Percentiles rank a stretch among this genome's conserved stretches.
Evolutionary conservation across 2,888 invertebrate genomes (phyloP).

Genomic region (Augiades crinisus): DNA sequence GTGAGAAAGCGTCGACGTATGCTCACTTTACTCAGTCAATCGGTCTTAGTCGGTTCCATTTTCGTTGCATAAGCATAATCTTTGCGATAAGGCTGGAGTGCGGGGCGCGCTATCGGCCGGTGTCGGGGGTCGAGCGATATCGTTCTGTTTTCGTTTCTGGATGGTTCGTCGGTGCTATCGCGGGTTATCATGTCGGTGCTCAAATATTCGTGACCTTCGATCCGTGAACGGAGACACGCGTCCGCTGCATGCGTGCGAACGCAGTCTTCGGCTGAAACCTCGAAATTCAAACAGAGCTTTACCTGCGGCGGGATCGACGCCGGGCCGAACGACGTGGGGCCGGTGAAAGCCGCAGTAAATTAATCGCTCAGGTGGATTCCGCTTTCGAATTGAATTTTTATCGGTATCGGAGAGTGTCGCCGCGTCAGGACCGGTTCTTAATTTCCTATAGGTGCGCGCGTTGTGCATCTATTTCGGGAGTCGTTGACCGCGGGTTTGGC

Average conservation of each 20-base stretch:
- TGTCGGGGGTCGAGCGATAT: conserved; percentile 39
- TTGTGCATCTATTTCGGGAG: conserved; percentile 78
- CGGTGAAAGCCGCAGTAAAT: conserved; percentile 68
- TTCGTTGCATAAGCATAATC: conserved; percentile 12
- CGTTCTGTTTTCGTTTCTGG: conserved; percentile 37
- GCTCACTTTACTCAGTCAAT: neutral
- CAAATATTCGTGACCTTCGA: conserved; percentile 25
- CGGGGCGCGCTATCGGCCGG: conserved; percentile 31
- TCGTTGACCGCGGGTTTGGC: conserved; percentile 76
- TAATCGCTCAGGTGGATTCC: conserved; percentile 70
- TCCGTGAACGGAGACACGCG: conserved; percentile 28
- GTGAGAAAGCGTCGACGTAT: neutral
- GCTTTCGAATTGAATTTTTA: conserved; percentile 76
- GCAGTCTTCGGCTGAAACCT: conserved; percentile 31
- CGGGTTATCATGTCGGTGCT: conserved; percentile 33
- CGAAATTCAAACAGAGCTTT: conserved; percentile 9
- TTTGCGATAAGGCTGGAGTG: conserved; percentile 11
- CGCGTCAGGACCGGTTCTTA: conserved; percentile 69
- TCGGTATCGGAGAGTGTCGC: conserved; percentile 59
- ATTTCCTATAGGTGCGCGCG: conserved; percentile 65
- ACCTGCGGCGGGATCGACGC: conserved; percentile 28
- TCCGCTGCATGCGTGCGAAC: conserved; percentile 27
- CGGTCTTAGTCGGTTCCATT: neutral
- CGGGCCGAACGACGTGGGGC: conserved; percentile 37
- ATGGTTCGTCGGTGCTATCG: conserved; percentile 34